These are phyloP conservation scores for Prionailurus bengalensis DNA, from an alignment of 2,113 vertebrate species.

Conservation along the genomic window DNA sequence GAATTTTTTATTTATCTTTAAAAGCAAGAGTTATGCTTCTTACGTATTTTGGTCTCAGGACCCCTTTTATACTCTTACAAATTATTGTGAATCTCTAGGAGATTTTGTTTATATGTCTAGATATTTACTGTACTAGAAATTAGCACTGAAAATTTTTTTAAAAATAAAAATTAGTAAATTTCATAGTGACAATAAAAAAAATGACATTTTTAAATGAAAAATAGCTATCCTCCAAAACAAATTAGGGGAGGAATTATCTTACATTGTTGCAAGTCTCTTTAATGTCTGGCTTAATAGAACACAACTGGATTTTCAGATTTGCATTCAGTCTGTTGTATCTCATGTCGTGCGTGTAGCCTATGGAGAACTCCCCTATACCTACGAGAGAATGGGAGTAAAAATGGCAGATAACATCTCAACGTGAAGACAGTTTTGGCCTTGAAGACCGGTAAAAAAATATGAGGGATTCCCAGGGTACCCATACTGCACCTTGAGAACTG, in stretches of 20 bases:
- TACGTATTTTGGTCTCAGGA: conserved; percentile 8
- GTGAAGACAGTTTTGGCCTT: conserved; percentile 8
- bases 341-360: not conserved
- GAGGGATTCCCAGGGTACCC: not conserved
- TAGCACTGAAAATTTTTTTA: not conserved
- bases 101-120: not conserved
- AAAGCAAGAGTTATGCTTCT: conserved; percentile 19
- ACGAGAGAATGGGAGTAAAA: not conserved
- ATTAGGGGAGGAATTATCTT: conserved; percentile 33
- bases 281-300: not conserved
- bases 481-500: not conserved
- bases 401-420: not conserved
- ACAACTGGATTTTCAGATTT: conserved; percentile 31
- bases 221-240: conserved; percentile 24
- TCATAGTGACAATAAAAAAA: conserved; percentile 5
- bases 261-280: not conserved
- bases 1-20: conserved; percentile 34
- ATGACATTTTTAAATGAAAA: conserved; percentile 7
- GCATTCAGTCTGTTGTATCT: not conserved
- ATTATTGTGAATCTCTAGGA: not conserved
- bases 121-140: not conserved
- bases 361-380: not conserved
- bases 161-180: not conserved
- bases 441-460: not conserved
- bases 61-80: conserved; percentile 13